Percentiles rank a stretch among this genome's conserved stretches.
Conservation (phyloP, 2,888 invertebrate species). For the Halictus ligatus region DNA sequence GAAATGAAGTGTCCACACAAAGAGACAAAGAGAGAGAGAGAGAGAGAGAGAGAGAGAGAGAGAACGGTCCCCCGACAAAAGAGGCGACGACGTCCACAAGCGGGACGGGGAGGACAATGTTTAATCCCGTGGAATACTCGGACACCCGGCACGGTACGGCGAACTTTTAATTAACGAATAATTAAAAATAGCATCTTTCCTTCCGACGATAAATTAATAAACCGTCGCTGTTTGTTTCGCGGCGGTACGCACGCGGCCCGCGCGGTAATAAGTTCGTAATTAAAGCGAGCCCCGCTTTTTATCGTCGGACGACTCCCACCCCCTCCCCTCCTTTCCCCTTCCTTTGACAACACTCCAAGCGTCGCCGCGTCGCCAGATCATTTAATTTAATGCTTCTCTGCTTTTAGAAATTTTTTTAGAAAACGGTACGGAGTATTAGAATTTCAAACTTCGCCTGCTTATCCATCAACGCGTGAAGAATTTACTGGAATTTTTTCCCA, state of each 20-base stretch:
- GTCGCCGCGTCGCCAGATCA: too few species aligned
- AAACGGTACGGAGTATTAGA: too few species aligned
- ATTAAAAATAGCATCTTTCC: conserved; percentile 78
- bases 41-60: too few species aligned
- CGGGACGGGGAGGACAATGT: conserved; percentile 37
- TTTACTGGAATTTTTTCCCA: neutral
- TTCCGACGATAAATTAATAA: conserved; percentile 82
- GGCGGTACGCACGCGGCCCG: neutral
- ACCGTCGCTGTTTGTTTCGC: conserved; percentile 69
- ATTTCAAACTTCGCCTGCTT: too few species aligned
- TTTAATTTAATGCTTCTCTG: too few species aligned
- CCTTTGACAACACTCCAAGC: neutral
- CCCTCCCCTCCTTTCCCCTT: neutral
- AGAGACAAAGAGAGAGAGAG: neutral
- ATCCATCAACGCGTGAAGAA: too few species aligned
- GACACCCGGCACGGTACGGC: conserved; percentile 25
- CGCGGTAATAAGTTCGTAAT: conserved; percentile 78
- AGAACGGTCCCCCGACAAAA: neutral
- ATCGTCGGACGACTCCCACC: neutral
- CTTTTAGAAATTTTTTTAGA: too few species aligned
- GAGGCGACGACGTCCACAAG: neutral
- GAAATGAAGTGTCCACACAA: conserved; percentile 53
- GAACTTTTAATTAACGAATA: conserved; percentile 79
- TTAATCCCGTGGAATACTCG: conserved; percentile 66
- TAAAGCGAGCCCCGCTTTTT: conserved; percentile 70